Conservation (phyloP, 2,797 vertebrate genomes). For the Iguana delicatissima region DNA sequence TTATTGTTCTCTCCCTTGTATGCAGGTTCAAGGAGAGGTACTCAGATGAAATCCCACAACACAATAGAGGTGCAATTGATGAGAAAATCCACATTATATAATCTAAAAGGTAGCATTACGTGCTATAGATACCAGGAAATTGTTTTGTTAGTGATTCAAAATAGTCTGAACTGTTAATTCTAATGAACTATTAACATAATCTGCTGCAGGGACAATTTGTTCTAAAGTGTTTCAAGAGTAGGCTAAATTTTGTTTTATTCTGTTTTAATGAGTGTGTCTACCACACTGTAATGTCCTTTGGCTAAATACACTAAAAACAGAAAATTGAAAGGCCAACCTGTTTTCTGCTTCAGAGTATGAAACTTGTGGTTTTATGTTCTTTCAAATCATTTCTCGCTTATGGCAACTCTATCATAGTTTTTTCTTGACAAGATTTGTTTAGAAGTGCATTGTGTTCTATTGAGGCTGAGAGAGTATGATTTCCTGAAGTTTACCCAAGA, state of each 20-base stretch:
- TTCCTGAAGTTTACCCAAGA: neutral
- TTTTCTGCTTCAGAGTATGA: neutral
- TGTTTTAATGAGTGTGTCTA: neutral
- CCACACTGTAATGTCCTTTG: neutral
- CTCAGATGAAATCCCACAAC: neutral
- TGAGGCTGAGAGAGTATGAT: neutral
- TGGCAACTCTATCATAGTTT: neutral
- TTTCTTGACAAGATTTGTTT: neutral
- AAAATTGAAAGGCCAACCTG: neutral
- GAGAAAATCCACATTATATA: neutral
- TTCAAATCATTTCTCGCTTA: neutral
- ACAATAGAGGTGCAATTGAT: neutral
- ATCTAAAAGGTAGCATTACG: too few species aligned
- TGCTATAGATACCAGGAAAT: neutral
- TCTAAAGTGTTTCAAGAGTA: neutral
- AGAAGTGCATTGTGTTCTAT: neutral
- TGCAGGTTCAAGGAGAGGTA: neutral
- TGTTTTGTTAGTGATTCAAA: neutral
- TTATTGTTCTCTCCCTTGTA: neutral
- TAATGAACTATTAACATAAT: neutral
- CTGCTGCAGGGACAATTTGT: neutral
- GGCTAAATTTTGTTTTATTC: neutral
- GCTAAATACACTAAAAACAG: neutral
- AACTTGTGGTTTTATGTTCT: neutral
- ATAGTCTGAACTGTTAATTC: neutral